Evolutionary conservation across 2,888 invertebrate genomes (phyloP).

Genomic region (Dascillus cervinus): DNA sequence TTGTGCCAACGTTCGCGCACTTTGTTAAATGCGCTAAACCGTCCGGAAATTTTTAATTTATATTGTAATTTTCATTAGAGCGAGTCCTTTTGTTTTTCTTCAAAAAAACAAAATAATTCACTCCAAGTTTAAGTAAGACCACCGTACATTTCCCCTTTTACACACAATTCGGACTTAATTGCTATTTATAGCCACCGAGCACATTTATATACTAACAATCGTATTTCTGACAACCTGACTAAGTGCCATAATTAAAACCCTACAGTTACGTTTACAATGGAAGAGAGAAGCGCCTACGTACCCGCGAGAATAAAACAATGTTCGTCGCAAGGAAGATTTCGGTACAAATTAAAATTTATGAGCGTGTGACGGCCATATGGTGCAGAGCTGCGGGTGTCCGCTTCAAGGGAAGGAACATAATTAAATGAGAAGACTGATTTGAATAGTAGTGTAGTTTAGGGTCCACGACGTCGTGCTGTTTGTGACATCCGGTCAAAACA

Average conservation of each 20-base stretch:
- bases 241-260: constrained; percentile 33
- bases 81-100: constrained; percentile 11
- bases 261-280: constrained; percentile 24
- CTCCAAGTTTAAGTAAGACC: background rate
- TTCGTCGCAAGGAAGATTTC: constrained; percentile 18
- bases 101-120: too few relatives aligned
- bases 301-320: constrained; percentile 19
- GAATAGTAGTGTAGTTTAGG: constrained; percentile 10
- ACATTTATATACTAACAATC: constrained; percentile 25
- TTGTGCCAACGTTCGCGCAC: constrained; percentile 11
- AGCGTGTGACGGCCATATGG: constrained; percentile 27
- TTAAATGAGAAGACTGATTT: constrained; percentile 15
- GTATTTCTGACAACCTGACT: constrained; percentile 30
- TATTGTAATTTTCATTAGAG: constrained; percentile 14
- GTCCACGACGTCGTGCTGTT: background rate
- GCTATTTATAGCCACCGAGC: constrained; percentile 34
- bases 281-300: constrained; percentile 21
- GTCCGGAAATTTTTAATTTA: constrained; percentile 15
- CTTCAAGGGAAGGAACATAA: constrained; percentile 20
- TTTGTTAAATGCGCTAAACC: constrained; percentile 10
- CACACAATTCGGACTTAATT: constrained; percentile 29
- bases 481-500: constrained; percentile 1
- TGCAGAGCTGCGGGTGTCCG: constrained; percentile 26
- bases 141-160: background rate
- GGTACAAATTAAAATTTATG: constrained; percentile 31